Conservation (phyloP, 2,888 invertebrate genomes). For the Epinotia demarniana region DNA sequence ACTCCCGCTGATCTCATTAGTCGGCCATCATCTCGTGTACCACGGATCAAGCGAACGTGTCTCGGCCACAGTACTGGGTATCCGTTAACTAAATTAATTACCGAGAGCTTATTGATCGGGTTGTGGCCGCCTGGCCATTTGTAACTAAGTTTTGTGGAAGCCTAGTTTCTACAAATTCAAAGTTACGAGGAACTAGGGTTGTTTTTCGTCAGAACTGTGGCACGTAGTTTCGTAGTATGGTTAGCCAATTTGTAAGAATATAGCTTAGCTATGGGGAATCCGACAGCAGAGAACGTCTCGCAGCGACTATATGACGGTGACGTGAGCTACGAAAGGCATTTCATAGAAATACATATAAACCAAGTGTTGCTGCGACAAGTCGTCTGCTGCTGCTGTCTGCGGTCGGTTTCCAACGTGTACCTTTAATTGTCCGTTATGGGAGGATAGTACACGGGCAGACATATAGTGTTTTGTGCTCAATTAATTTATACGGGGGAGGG, state of each 20-base stretch:
- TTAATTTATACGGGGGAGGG: no score
- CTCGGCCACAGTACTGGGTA: not conserved
- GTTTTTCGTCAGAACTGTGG: not conserved
- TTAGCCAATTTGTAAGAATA: not conserved
- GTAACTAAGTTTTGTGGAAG: slow-evolving; percentile 56
- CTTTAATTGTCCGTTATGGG: no score
- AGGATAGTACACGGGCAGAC: no score
- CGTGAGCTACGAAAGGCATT: no score
- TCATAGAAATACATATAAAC: no score
- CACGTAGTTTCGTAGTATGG: not conserved
- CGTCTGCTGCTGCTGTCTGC: no score
- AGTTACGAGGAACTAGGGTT: not conserved
- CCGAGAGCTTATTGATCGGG: slow-evolving; percentile 26
- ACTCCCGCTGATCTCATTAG: slow-evolving; percentile 12
- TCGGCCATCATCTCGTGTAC: slow-evolving; percentile 13
- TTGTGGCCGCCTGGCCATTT: slow-evolving; percentile 25
- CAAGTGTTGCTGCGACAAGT: no score
- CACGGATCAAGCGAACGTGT: slow-evolving; percentile 11
- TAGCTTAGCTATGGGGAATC: not conserved
- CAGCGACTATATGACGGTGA: no score
- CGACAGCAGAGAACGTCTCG: no score
- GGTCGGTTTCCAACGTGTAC: no score
- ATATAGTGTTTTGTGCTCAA: no score
- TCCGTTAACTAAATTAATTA: slow-evolving; percentile 31
- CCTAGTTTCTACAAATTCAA: slow-evolving; percentile 11